Evolutionary conservation across 2,113 vertebrate genomes (phyloP), one percentile per base, ranked within the genome.

Genomic region (Chamaea fasciata): DNA sequence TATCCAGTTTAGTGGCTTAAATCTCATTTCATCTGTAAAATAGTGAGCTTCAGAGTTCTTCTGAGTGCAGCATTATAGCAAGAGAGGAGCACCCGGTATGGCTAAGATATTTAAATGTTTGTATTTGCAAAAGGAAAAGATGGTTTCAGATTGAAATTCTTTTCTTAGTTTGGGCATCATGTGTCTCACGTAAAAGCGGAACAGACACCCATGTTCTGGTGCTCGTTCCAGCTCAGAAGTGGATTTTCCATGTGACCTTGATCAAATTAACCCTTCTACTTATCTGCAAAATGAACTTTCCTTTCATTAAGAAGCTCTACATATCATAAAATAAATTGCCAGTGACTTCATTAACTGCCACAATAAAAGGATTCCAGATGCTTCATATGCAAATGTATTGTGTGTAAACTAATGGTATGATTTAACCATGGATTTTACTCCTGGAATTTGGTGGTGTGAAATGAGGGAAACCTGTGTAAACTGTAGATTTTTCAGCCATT

Each of bases 231-330:
- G 22, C 42, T 73, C 46, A 84, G 53, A 89, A 86, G 60, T 71
- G n/a, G 52, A 80, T 47, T 90, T 89, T n/a, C 27, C 47, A 3
- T 77, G 28, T 91, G 97, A 68, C 93, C 79, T 97, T 97, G 97
- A 96, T 96, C 68, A 82, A 78, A 80, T 68, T 49, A 70, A 67
- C 8, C 11, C 39, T 19, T 63, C 24, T 56, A 41, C 39, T 83
- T 87, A 50, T 13, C 77, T 82, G 56, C 64, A 37, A 80, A 83
- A 70, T 79, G 33, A 77, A 64, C 44, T 85, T 94, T 55, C 26
- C 21, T 87, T 90, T 23, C 11, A 27, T 73, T 85, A 53, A 80
- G 73, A 46, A 87, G 44, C 10, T 3, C 1, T 20, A 19, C 31
- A 9, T 41, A 42, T 74, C 0, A 9, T 80, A 87, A 87, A 83